Percentiles rank a stretch among this genome's conserved stretches.
These are phyloP conservation scores for Hippocampus comes DNA, from an alignment of 2,113 vertebrate genomes.

Conservation along the genomic window DNA sequence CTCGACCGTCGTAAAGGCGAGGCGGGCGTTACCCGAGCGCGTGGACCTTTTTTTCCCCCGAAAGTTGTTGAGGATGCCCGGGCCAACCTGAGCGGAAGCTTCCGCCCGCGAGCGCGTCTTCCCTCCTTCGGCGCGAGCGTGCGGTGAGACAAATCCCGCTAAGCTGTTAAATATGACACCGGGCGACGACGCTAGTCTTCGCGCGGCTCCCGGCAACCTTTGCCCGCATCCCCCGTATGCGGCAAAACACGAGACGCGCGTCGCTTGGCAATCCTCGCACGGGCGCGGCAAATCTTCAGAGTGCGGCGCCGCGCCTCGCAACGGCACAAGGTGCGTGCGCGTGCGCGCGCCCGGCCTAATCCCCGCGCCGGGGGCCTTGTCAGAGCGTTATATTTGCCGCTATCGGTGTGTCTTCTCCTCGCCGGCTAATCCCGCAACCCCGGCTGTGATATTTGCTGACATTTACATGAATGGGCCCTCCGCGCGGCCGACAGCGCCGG, in stretches of 20 bases:
- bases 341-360: slow-evolving; percentile 47
- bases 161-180: slow-evolving; percentile 69
- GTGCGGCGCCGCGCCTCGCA: slow-evolving; percentile 17
- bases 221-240: slow-evolving; percentile 25
- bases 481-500: slow-evolving; percentile 14
- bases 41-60: too few species aligned
- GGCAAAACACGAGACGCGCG: slow-evolving; percentile 34
- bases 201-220: slow-evolving; percentile 6
- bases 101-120: slow-evolving; percentile 9
- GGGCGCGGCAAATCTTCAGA: slow-evolving; percentile 42
- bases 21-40: too few species aligned
- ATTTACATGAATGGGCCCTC: slow-evolving; percentile 62
- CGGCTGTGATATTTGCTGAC: slow-evolving; percentile 67
- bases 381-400: slow-evolving; percentile 48
- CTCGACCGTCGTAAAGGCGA: too few species aligned
- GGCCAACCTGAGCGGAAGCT: too few species aligned
- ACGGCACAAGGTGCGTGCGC: slow-evolving; percentile 15
- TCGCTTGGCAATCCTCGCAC: slow-evolving; percentile 34
- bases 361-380: slow-evolving; percentile 47
- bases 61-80: too few species aligned
- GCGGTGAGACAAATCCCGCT: slow-evolving; percentile 65
- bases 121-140: slow-evolving; percentile 20
- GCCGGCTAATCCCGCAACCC: slow-evolving; percentile 53
- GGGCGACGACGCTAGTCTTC: too few species aligned
- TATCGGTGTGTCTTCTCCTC: slow-evolving; percentile 53